Conservation (phyloP, 2,113 vertebrate species). For the Microtus pennsylvanicus region DNA sequence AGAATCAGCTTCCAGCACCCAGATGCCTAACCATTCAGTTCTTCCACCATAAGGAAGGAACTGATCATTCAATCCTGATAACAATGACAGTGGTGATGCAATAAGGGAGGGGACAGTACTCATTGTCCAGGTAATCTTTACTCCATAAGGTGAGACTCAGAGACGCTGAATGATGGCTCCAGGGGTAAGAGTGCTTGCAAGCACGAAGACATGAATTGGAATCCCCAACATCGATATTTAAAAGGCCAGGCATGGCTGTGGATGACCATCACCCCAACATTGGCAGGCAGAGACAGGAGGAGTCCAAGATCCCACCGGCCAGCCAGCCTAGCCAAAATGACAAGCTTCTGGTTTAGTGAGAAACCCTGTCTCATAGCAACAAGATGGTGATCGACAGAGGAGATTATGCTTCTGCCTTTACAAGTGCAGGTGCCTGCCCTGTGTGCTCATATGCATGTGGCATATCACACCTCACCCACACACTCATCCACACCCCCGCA, state of each 20-base stretch:
- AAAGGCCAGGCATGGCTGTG: not conserved
- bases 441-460: too few relatives aligned
- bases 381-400: not conserved
- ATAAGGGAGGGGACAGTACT: not conserved
- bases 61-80: not conserved
- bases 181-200: not conserved
- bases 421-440: not conserved
- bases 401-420: too few relatives aligned
- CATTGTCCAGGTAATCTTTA: not conserved
- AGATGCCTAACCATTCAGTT: not conserved
- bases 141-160: not conserved
- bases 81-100: not conserved
- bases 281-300: not conserved
- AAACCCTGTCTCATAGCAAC: not conserved
- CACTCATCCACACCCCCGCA: not conserved
- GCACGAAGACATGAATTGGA: not conserved
- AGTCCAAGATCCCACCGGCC: not conserved
- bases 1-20: not conserved
- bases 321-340: not conserved
- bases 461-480: not conserved
- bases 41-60: not conserved
- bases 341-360: not conserved
- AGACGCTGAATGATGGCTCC: not conserved
- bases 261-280: not conserved
- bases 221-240: not conserved